phyloP scores from a whole-genome alignment of 2,113 vertebrate genomes.

The Ochotona princeps region DNA sequence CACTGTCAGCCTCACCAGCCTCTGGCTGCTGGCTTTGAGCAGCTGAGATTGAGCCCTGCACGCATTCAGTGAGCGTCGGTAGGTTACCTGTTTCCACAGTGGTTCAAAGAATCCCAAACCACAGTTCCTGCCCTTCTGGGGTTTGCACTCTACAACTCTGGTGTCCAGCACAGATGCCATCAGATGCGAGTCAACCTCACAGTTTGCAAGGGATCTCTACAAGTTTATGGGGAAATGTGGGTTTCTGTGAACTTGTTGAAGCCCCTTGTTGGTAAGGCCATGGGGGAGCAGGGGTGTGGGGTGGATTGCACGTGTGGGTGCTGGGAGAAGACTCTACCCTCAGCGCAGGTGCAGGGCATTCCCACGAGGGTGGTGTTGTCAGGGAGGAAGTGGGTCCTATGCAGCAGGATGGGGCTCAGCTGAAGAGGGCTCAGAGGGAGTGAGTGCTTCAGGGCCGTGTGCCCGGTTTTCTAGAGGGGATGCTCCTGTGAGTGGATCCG shows the following conservation, averaged over 20 bases:
- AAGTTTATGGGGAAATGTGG: too few relatives aligned
- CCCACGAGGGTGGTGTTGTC: too few relatives aligned
- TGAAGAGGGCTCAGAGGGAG: accelerated
- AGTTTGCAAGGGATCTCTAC: too few relatives aligned
- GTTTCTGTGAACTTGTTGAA: too few relatives aligned
- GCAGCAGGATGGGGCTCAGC: neutral
- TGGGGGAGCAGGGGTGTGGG: accelerated
- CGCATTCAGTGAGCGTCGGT: neutral
- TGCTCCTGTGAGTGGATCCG: neutral
- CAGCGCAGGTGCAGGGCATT: too few relatives aligned
- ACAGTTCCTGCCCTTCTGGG: neutral
- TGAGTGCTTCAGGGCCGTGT: too few relatives aligned
- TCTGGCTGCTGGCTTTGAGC: neutral
- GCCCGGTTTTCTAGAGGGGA: accelerated
- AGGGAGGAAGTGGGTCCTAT: neutral
- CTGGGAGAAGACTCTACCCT: accelerated
- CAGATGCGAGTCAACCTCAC: accelerated
- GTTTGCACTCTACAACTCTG: neutral
- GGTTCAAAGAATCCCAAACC: neutral
- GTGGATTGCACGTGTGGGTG: accelerated
- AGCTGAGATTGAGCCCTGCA: neutral
- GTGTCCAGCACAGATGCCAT: too few relatives aligned
- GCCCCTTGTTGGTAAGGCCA: too few relatives aligned
- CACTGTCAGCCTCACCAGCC: neutral
- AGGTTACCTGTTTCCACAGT: neutral